phyloP scores from a whole-genome alignment of 1,140 invertebrate species.

The Ceratina japonica region DNA sequence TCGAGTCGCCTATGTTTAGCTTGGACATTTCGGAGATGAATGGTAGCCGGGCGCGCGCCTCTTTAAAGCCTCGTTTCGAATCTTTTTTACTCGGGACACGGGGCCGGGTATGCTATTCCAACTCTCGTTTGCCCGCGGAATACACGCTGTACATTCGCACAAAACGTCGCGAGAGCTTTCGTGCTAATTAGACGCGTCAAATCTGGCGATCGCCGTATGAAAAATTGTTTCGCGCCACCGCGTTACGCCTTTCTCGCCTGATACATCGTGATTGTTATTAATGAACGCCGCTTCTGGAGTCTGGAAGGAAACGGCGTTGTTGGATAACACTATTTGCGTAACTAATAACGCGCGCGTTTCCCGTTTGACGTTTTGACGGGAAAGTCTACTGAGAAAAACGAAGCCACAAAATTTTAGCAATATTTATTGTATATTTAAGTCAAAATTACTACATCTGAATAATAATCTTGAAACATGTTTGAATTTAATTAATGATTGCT shows the following conservation, averaged over 20 bases:
- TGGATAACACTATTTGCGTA: background rate
- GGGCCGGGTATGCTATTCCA: constrained; percentile 63
- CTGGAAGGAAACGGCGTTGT: background rate
- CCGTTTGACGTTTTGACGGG: too few species aligned
- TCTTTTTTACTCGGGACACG: constrained; percentile 53
- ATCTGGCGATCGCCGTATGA: constrained; percentile 2
- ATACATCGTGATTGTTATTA: constrained; percentile 5
- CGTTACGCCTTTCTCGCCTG: background rate
- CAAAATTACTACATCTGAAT: too few species aligned
- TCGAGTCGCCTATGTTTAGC: constrained; percentile 71
- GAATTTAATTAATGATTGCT: too few species aligned
- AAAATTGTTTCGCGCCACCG: constrained; percentile 20
- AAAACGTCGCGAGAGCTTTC: background rate
- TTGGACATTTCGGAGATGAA: constrained; percentile 71
- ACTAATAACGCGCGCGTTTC: background rate
- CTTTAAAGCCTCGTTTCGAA: constrained; percentile 49
- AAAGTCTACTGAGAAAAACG: too few species aligned
- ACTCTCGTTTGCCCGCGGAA: constrained; percentile 15
- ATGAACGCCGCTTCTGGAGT: background rate
- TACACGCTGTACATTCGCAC: constrained; percentile 5
- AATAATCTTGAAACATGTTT: too few species aligned
- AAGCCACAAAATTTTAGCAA: too few species aligned
- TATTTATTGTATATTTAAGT: too few species aligned
- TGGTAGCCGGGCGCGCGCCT: constrained; percentile 57
- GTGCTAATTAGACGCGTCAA: constrained; percentile 44